Evolutionary conservation across 1,140 invertebrate genomes (phyloP), one percentile per base, ranked within the genome.

Genomic region (Drosophila grimshawi): DNA sequence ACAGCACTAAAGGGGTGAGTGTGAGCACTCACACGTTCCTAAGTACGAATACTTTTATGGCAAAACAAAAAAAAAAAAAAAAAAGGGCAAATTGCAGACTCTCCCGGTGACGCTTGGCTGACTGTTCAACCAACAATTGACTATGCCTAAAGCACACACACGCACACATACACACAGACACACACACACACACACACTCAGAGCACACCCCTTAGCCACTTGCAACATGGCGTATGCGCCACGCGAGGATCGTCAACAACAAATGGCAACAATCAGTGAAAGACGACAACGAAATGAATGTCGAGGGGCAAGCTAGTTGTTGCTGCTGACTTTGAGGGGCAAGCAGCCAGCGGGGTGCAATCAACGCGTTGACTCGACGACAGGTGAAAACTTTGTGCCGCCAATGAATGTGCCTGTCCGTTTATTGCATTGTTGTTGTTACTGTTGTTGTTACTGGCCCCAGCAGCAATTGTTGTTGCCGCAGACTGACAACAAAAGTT

Each of bases 361-460:
- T 88, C 83, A 89, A 66, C 83, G 85, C 64, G 78, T 80, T 86
- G 57, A 35, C 65, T 62, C 49, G 83, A 73, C 80, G 85, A 89
- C 83, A 88, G 83, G 80, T 88, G 83, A 83, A 86, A 89, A 80
- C 69, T 89, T 83, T 69, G 78, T 73, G 83, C 70, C 66, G 80
- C 83, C 83, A 86, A 86, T 88, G 83, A 83, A 73, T 88, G 72
- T 57, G 41, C 41, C 49, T 46, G 63, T 45, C 61, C 68, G 39
- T 11, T 53, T 56, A 37, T 48, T 51, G 49, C 59, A 33, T 46
- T 57, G 35, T 29, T 57, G 59, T 35, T 30, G 55, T 65, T 80
- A 62, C 48, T 67, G 69, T 65, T 73, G 41, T 59, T 70, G 63
- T 19, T 19, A 19, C 19, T 19, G 71, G 76, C 80, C 64, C 48